Percentiles rank a stretch among this genome's conserved stretches.
Evolutionary conservation across 2,113 vertebrate genomes (phyloP).

Genomic region (Rhea pennata): DNA sequence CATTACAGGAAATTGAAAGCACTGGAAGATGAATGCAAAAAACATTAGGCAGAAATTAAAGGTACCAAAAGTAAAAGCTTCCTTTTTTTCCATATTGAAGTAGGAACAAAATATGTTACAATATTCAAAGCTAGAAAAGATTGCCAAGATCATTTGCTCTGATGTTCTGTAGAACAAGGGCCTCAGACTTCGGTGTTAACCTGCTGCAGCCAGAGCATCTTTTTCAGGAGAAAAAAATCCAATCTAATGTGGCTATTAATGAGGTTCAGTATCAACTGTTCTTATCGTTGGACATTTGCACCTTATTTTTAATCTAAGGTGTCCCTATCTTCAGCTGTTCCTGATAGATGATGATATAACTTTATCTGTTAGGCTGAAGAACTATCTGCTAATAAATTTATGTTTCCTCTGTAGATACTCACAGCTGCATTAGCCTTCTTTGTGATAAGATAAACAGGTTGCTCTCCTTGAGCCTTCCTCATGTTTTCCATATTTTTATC

Average conservation of each 20-base stretch:
- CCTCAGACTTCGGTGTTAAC: neutral
- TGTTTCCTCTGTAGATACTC: neutral
- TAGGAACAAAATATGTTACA: neutral
- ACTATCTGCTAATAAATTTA: neutral
- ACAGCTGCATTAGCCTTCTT: neutral
- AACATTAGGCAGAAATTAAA: conserved; percentile 23
- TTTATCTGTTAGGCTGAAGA: neutral
- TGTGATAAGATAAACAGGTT: conserved; percentile 27
- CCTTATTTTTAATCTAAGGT: neutral
- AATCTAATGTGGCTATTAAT: neutral
- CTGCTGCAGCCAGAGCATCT: neutral
- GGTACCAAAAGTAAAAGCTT: neutral
- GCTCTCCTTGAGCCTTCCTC: neutral
- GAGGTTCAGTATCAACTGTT: neutral
- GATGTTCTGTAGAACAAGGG: neutral
- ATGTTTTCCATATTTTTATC: neutral
- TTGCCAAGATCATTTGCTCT: neutral
- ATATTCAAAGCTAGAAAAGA: neutral
- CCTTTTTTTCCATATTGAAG: neutral
- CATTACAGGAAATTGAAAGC: conserved; percentile 46
- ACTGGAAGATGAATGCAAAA: conserved; percentile 13
- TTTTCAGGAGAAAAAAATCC: neutral
- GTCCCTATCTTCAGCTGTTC: neutral
- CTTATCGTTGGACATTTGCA: neutral
- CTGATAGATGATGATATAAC: neutral